Evolutionary conservation across 2,113 vertebrate species (phyloP), one percentile per base, ranked within the genome.

Genomic region (Ageneiosus marmoratus): DNA sequence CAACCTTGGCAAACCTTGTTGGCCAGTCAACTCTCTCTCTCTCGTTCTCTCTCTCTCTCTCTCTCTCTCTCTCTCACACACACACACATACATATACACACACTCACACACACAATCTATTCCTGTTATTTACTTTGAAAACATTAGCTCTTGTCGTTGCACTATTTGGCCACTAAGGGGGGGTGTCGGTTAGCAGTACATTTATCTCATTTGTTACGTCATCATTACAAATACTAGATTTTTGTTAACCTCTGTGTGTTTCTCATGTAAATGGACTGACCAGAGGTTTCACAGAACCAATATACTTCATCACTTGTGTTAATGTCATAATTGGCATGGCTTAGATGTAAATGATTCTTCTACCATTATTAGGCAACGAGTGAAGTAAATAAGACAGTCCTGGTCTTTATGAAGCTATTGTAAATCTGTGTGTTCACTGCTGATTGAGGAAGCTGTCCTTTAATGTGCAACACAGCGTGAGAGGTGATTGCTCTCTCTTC

Each of bases 381-480:
- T 50, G 29, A 32, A 58, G 29, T n/a, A 41, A 41, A 32, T 48
- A 46, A 4, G 34, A 4, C 18, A 5, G 9, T 0, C 12, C 22
- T 6, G 22, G 44, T 22, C 37, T 32, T 50, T 79, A 11, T 46
- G 32, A 65, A 24, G 22, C 60, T 51, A 6, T 12, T 74, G 16
- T 44, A 83, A 72, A 41, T 77, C 34, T 81, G 11, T 78, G 37
- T 80, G 24, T 32, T 80, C n/a, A 24, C 3, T 80, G 53, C 91
- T 97, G 96, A 94, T 87, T 79, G 92, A 90, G 84, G 95, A 95
- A 84, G 91, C 80, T 73, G 90, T 90, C 83, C 94, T 96, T 82
- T 89, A 96, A 84, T 95, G 88, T 70, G 87, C 97, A 91, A 95
- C 93, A 83, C 94, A 93, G 82, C 96, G 97, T 55, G 94, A 93